A percentile compares a stretch with the other conserved stretches of the same genome.
Conservation (phyloP, 1,140 invertebrate species). For the Drosophila pseudoobscura region DNA sequence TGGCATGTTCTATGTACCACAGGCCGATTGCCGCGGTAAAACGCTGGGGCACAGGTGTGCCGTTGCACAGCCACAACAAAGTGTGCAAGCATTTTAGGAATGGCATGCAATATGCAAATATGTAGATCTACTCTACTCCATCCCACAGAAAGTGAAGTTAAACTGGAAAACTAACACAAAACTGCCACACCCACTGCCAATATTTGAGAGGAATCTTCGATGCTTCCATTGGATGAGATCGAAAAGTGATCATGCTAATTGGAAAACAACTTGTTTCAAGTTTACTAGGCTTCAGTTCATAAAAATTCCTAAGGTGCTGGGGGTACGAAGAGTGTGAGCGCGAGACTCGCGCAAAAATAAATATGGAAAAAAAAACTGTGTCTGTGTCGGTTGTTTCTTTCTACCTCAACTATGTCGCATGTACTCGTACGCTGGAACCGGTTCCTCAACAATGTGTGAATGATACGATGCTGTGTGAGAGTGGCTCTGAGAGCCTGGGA, state of each 20-base stretch:
- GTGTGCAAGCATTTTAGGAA: slow-evolving; percentile 11
- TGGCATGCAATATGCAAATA: slow-evolving; percentile 30
- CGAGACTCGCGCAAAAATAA: slow-evolving; percentile 17
- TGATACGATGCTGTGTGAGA: slow-evolving; percentile 63
- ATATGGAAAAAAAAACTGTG: slow-evolving; percentile 29
- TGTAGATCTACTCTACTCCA: slow-evolving; percentile 10
- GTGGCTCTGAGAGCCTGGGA: background rate
- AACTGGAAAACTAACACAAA: slow-evolving; percentile 11
- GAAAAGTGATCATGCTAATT: slow-evolving; percentile 32
- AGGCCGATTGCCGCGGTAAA: background rate
- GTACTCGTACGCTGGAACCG: slow-evolving; percentile 56
- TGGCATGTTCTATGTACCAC: slow-evolving; percentile 20
- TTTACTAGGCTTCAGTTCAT: slow-evolving; percentile 37
- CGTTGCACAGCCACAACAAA: background rate
- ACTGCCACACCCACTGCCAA: slow-evolving; percentile 32
- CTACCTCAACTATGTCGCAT: slow-evolving; percentile 62
- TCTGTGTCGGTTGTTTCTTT: slow-evolving; percentile 29
- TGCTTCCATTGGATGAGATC: slow-evolving; percentile 18
- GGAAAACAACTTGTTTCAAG: slow-evolving; percentile 49
- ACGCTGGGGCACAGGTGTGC: slow-evolving; percentile 28
- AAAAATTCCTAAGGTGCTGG: slow-evolving; percentile 53
- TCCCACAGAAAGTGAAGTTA: slow-evolving; percentile 57
- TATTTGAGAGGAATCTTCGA: slow-evolving; percentile 13
- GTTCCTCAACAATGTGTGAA: slow-evolving; percentile 48
- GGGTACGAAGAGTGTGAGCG: slow-evolving; percentile 35